Percentiles rank a stretch among this genome's conserved stretches.
These are phyloP conservation scores for Oceanodroma tethys DNA, from an alignment of 2,113 vertebrate species.

Conservation along the genomic window DNA sequence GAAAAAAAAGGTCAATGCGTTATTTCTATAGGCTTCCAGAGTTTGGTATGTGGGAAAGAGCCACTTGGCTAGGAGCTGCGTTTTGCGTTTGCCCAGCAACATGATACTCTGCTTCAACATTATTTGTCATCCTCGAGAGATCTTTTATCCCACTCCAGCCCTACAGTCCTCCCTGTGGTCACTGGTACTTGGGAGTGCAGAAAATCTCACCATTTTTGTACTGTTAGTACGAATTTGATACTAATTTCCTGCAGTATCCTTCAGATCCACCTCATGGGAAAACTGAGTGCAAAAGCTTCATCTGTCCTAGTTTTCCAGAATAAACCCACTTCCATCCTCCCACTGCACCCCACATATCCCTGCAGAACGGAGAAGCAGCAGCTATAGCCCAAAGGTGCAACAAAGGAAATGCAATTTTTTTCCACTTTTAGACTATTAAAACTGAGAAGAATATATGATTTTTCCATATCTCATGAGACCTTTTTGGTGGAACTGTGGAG, in stretches of 20 bases:
- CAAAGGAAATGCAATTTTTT: neutral
- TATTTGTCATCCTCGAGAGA: neutral
- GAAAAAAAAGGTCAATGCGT: neutral
- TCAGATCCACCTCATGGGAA: neutral
- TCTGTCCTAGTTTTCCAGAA: slow-evolving; percentile 23
- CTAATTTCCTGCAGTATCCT: neutral
- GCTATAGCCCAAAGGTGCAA: neutral
- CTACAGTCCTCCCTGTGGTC: neutral
- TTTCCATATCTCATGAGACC: neutral
- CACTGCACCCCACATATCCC: slow-evolving; percentile 1
- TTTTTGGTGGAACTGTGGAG: neutral
- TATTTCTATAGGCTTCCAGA: neutral
- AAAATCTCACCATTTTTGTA: neutral
- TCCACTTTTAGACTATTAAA: neutral
- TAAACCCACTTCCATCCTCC: neutral
- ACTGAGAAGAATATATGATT: neutral
- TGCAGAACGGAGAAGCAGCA: neutral
- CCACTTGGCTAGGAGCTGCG: neutral
- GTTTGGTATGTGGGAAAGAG: neutral
- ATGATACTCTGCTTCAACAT: neutral
- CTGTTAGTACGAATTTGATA: neutral
- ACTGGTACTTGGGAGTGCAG: neutral
- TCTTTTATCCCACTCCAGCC: neutral
- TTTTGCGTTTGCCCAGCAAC: neutral
- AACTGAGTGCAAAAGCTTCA: neutral